Evolutionary conservation across 2,113 vertebrate species (phyloP), one percentile per base, ranked within the genome.

Genomic region (Todiramphus saurophagus): DNA sequence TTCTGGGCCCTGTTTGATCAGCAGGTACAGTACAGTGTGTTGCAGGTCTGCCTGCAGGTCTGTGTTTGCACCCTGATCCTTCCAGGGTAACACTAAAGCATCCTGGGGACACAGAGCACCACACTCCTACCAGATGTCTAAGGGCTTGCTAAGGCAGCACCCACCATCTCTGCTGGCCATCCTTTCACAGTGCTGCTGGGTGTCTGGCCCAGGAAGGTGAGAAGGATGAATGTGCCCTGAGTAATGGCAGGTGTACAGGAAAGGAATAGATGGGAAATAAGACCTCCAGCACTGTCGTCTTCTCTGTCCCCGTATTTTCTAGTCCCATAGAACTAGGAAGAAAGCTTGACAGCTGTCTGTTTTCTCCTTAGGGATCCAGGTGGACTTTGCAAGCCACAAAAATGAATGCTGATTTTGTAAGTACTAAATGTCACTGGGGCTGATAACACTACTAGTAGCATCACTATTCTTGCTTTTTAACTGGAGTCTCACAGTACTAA

Each of bases 1-100:
- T 99, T 99, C 98, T 99, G 99, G 99, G 99, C 99, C 91, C 98
- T 99, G 91, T 99, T 99, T 94, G 99, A 99, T 96, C 99, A 99
- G 96, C 99, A 99, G 99, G 99, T 99, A 97, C 35, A 87, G 84
- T 94, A 88, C 50, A 16, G 20, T 6, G 35, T 1, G 3, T 35
- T 58, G 13, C 69, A 83, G 75, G 15, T 69, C 59, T 89, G 48
- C 37, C 84, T 84, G 5, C 33, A 1, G 2, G 46, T 37, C 44
- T 86, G 5, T 2, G n/a, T 37, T 81, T 69, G 39, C 60, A 68
- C 43, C 48, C 73, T 68, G 58, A 13, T 68, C 39, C 53, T 86
- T 66, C 37, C 67, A 56, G 53, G 35, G 39, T 44, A 24, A 46
- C 2, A 5, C 6, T 39, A 83, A 68, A 91, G 8, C 37, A 20